phyloP scores from a whole-genome alignment of 2,888 invertebrate genomes.

The Corythucha ciliata region DNA sequence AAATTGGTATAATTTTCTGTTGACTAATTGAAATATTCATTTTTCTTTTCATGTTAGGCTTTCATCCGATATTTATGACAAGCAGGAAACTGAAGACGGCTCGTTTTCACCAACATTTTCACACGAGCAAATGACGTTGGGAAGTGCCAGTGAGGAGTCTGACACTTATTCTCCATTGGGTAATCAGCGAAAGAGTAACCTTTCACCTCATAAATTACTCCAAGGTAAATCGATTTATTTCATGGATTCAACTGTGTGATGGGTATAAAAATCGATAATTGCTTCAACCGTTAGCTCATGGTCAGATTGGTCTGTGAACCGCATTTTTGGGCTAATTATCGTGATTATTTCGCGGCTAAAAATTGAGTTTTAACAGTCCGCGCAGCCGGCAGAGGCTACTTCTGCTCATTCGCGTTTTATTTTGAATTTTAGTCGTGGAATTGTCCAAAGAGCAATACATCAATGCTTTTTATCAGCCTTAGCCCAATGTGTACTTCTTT shows the following conservation, averaged over 20 bases:
- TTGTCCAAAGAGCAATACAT: too few species aligned
- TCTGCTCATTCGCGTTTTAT: too few species aligned
- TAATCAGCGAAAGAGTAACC: constrained; percentile 43
- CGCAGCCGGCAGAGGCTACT: too few species aligned
- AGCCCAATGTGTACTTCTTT: too few species aligned
- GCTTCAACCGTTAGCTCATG: too few species aligned
- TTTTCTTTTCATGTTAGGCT: constrained; percentile 38
- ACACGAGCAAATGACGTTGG: constrained; percentile 44
- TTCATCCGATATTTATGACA: constrained; percentile 51
- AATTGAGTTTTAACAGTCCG: too few species aligned
- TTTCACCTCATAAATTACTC: constrained; percentile 43
- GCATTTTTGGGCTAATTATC: too few species aligned
- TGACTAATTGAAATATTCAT: neutral
- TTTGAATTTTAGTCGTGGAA: too few species aligned
- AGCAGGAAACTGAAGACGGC: constrained; percentile 44
- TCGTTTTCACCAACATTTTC: constrained; percentile 44
- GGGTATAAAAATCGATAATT: too few species aligned
- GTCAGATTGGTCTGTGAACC: too few species aligned
- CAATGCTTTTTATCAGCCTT: too few species aligned
- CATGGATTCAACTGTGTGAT: neutral
- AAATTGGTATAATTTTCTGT: neutral
- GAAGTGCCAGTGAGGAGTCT: constrained; percentile 56
- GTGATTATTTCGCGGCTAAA: too few species aligned
- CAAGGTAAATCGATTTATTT: constrained; percentile 44
- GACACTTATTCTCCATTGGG: constrained; percentile 56